A percentile compares a stretch with the other conserved stretches of the same genome.
Conservation (phyloP, 2,113 vertebrate species). For the Onychostoma macrolepis region DNA sequence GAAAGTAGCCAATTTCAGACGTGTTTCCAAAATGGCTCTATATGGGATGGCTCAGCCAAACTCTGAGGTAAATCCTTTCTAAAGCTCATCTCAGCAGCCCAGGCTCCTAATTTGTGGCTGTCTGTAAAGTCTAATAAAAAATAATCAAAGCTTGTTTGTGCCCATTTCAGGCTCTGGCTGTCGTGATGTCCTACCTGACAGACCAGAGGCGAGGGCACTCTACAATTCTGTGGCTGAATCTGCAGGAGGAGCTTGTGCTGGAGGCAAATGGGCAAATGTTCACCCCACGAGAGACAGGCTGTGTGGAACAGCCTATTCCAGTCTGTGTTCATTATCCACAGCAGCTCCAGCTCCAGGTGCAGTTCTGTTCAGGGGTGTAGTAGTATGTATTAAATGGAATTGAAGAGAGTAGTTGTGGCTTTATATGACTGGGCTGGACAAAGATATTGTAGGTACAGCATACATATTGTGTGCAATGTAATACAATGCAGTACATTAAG, state of each 20-base stretch:
- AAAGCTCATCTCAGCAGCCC: not conserved
- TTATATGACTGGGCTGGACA: not conserved
- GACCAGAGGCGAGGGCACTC: constrained; percentile 80
- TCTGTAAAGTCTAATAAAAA: not conserved
- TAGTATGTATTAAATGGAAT: not conserved
- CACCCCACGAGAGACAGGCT: constrained; percentile 66
- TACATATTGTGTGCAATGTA: not conserved
- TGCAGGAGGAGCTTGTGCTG: constrained; percentile 81
- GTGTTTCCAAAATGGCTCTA: constrained; percentile 85
- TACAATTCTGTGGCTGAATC: constrained; percentile 80
- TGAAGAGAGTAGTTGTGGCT: not conserved
- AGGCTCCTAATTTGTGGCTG: not conserved
- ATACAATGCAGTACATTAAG: not conserved
- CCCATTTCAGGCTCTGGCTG: constrained; percentile 72
- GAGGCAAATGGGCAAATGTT: constrained; percentile 82
- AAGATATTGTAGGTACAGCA: not conserved
- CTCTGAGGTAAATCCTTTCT: constrained; percentile 76
- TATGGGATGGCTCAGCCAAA: constrained; percentile 86
- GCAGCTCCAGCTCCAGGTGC: constrained; percentile 83
- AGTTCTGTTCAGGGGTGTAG: not conserved
- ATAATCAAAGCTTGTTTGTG: not conserved
- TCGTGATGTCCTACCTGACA: constrained; percentile 78
- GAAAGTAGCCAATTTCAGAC: constrained; percentile 85
- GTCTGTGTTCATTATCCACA: constrained; percentile 64
- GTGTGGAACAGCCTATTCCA: constrained; percentile 72